These are phyloP conservation scores for Proales similis DNA, from an alignment of 1,140 invertebrate species.

Conservation along the genomic window DNA sequence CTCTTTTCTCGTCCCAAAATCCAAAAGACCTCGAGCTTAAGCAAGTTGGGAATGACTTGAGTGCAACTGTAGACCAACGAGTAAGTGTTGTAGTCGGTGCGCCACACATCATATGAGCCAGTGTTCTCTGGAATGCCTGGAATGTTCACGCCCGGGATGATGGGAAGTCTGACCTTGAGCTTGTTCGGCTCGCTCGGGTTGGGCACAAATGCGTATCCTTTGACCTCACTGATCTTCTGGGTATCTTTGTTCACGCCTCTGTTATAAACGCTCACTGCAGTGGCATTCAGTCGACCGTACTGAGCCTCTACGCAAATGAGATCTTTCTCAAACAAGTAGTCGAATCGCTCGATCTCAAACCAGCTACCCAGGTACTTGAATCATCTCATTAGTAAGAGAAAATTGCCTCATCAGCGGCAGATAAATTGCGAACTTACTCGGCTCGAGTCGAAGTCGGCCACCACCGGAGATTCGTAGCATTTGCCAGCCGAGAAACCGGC, in stretches of 20 bases:
- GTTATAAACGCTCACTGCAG: conserved; percentile 9
- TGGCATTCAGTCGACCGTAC: conserved; percentile 14
- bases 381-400: too few species aligned
- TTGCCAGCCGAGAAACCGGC: conserved; percentile 3
- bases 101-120: conserved; percentile 4
- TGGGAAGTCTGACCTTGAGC: conserved; percentile 12
- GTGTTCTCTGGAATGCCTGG: conserved; percentile 3
- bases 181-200: conserved; percentile 22
- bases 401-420: too few species aligned
- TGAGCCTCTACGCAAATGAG: conserved; percentile 14
- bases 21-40: conserved; percentile 32
- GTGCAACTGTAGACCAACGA: conserved; percentile 23
- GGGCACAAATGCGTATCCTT: conserved; percentile 4
- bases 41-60: conserved; percentile 18
- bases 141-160: conserved; percentile 4
- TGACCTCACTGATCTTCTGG: conserved; percentile 1
- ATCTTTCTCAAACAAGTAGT: conserved; percentile 26
- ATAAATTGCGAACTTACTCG: too few species aligned
- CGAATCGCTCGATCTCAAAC: conserved; percentile 21
- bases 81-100: conserved; percentile 13
- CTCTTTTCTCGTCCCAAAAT: conserved; percentile 31
- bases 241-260: conserved; percentile 28
- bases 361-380: conserved; percentile 27
- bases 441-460: conserved; percentile 5
- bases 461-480: neutral